Evolutionary conservation across 2,888 invertebrate genomes (phyloP), one percentile per base, ranked within the genome.

Genomic region (Erpobdella octoculata): DNA sequence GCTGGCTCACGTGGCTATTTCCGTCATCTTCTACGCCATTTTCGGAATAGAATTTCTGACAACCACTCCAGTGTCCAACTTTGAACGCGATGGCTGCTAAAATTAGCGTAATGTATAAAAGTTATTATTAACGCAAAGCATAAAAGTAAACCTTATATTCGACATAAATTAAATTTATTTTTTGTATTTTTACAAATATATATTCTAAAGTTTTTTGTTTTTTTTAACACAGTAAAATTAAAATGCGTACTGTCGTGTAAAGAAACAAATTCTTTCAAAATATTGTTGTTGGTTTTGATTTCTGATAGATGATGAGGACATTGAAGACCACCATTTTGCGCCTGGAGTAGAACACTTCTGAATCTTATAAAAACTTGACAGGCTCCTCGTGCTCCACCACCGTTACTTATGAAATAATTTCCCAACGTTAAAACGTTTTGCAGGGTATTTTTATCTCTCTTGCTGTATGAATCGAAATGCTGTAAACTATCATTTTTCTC

Each of bases 11-110:
- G 15, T 21, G 53, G 53, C n/a, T n/a, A n/a, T n/a, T n/a, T n/a
- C n/a, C n/a, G n/a, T 53, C 53, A 53, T 53, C 53, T 21, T 53
- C 53, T 53, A 28, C 53, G 21, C 21, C 53, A 53, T n/a, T n/a
- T n/a, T n/a, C n/a, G n/a, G n/a, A n/a, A n/a, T n/a, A n/a, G n/a
- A 53, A n/a, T 15, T 28, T 53, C 53, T 53, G 21, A 28, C 53
- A 53, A n/a, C 8, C 9, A 8, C 21, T 25, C 53, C 53, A 53
- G 6, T 28, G 53, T 21, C 53, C 53, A 53, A 53, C 53, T n/a
- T 28, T 53, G 28, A 53, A 53, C 53, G 21, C 28, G 21, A 53
- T 53, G 21, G 5, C 53, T n/a, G 4, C 53, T 12, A 6, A 53
- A 53, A n/a, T n/a, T 53, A 8, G 1, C 9, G 53, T 9, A 8